phyloP scores from a whole-genome alignment of 2,113 vertebrate genomes.

The Oryzias javanicus region DNA sequence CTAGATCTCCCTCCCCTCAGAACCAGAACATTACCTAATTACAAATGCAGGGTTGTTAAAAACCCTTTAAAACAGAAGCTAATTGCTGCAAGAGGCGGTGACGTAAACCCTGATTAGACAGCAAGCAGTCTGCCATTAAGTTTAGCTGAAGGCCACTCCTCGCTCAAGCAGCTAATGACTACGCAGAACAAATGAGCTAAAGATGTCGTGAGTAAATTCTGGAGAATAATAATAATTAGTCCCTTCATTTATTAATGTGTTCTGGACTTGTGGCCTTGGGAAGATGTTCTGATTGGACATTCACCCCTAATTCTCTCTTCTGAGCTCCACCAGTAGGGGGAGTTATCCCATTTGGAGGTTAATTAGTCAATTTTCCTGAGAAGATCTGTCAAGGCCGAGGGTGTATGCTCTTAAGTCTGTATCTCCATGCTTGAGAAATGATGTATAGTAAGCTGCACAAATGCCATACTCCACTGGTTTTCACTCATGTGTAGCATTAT shows the following conservation, averaged over 20 bases:
- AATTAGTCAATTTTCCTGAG: slow-evolving; percentile 3
- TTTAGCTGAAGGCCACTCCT: slow-evolving; percentile 41
- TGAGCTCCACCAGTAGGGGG: slow-evolving; percentile 57
- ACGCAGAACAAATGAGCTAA: slow-evolving; percentile 41
- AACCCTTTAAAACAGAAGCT: slow-evolving; percentile 57
- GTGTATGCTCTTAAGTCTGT: slow-evolving; percentile 4
- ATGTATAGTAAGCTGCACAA: slow-evolving; percentile 2
- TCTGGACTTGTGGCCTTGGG: slow-evolving; percentile 8
- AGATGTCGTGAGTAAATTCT: slow-evolving; percentile 49
- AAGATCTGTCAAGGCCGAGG: slow-evolving; percentile 5
- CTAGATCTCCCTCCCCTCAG: slow-evolving; percentile 13
- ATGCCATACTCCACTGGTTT: background rate
- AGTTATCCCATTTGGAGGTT: slow-evolving; percentile 45
- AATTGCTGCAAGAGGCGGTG: slow-evolving; percentile 53
- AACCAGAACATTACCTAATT: slow-evolving; percentile 58
- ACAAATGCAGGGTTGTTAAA: slow-evolving; percentile 59
- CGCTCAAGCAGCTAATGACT: slow-evolving; percentile 50
- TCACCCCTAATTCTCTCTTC: background rate
- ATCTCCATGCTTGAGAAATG: slow-evolving; percentile 15
- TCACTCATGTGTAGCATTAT: background rate
- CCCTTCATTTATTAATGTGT: slow-evolving; percentile 8
- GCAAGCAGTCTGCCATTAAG: slow-evolving; percentile 50
- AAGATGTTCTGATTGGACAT: slow-evolving; percentile 11
- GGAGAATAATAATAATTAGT: slow-evolving; percentile 37
- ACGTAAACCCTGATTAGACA: slow-evolving; percentile 59